Evolutionary conservation across 2,888 invertebrate genomes (phyloP), one percentile per base, ranked within the genome.

Genomic region (Smittia aterrima): DNA sequence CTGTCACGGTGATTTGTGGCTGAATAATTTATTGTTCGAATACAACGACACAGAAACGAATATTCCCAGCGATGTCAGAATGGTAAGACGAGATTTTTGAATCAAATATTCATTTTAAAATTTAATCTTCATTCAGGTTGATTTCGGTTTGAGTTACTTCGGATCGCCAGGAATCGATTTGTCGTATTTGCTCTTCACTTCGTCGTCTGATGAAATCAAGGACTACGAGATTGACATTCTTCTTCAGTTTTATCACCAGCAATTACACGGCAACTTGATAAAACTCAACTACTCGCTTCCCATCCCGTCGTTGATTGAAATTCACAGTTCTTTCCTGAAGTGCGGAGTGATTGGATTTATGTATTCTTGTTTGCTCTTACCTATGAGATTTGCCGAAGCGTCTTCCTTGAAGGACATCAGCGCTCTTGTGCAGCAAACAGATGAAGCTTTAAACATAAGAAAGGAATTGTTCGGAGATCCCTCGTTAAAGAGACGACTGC

Each of bases 1-100:
- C 1, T 47, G 27, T 41, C 71, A 75, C 47, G 70, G 71, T 18
- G 75, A 75, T 66, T 66, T 75, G 16, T 75, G 75, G 75, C 13
- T 64, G 4, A 66, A 75, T 4, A 75, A 75, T 54, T 32, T 75
- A 16, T 22, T 75, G 22, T 75, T 75, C 20, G 13, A 64, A 53
- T 54, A 68, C 58, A 13, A 62, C n/a, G 40, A 72, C 4, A 7
- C 38, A 38, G 20, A 47, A 3, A n/a, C 22, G 9, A n/a, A 9
- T 38, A 4, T 6, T 40, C 72, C 62, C 3, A n/a, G 25, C 27
- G 62, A 72, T 24, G 41, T 41, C 27, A 62, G 25, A 64, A 38
- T 72, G 32, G 72, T 70, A 18, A 53, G 27, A 25, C n/a, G 1
- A 22, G 53, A n/a, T 22, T 20, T 18, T 22, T 58, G 16, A 18